These are phyloP conservation scores for Atta colombica DNA, from an alignment of 1,140 invertebrate species.

Conservation along the genomic window DNA sequence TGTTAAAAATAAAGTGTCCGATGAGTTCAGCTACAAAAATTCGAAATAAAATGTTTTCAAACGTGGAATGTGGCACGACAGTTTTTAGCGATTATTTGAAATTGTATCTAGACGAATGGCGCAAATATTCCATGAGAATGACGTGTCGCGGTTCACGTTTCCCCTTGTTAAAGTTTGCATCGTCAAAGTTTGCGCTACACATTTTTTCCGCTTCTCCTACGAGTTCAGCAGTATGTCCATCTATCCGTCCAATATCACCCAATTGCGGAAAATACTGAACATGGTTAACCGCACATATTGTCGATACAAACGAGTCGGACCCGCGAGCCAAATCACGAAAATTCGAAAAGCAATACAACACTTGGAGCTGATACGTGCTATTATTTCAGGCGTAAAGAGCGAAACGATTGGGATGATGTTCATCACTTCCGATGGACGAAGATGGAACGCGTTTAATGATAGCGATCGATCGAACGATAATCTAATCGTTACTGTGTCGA, in stretches of 20 bases:
- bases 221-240: constrained; percentile 42
- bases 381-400: constrained; percentile 71
- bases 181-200: constrained; percentile 34
- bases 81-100: constrained; percentile 67
- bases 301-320: constrained; percentile 56
- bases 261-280: constrained; percentile 73
- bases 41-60: constrained; percentile 40
- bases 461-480: constrained; percentile 50
- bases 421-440: constrained; percentile 36
- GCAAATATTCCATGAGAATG: constrained; percentile 62
- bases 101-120: constrained; percentile 45
- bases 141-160: constrained; percentile 34
- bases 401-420: constrained; percentile 1
- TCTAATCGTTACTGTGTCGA: constrained; percentile 55
- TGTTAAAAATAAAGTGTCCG: constrained; percentile 24
- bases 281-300: constrained; percentile 71
- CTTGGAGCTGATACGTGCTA: constrained; percentile 65
- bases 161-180: not conserved
- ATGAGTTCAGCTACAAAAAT: constrained; percentile 13
- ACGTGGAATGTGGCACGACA: constrained; percentile 37
- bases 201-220: constrained; percentile 45
- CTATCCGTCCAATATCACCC: constrained; percentile 73
- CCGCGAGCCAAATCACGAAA: constrained; percentile 65
- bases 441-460: constrained; percentile 50
- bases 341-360: constrained; percentile 72